A percentile compares a stretch with the other conserved stretches of the same genome.
Conservation (phyloP, 2,113 vertebrate species). For the Falcunculus frontatus region DNA sequence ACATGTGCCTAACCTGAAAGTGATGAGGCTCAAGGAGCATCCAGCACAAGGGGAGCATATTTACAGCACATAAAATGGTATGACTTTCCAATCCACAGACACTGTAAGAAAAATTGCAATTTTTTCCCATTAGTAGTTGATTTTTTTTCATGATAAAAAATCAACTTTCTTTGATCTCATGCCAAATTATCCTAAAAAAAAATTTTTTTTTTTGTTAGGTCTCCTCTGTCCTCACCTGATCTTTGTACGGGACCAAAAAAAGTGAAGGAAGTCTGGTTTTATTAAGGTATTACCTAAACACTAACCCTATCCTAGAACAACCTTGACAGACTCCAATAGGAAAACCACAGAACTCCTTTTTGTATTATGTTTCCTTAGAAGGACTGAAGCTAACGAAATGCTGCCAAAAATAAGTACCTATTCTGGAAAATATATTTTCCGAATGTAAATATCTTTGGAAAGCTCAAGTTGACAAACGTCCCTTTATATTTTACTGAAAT, state of each 20-base stretch:
- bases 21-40: not conserved
- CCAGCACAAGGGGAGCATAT: accelerated
- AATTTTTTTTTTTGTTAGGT: too few relatives aligned
- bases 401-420: not conserved
- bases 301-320: not conserved
- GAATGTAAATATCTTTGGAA: not conserved
- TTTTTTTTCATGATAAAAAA: not conserved
- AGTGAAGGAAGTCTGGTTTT: not conserved
- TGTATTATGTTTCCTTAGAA: not conserved
- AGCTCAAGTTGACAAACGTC: not conserved
- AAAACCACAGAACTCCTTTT: not conserved
- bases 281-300: not conserved
- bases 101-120: not conserved
- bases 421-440: not conserved
- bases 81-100: not conserved
- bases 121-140: not conserved
- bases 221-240: not conserved
- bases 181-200: not conserved
- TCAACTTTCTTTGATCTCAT: not conserved
- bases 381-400: not conserved
- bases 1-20: accelerated
- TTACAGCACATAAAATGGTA: accelerated
- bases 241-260: not conserved
- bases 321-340: not conserved
- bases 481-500: not conserved